Percentiles rank a stretch among this genome's conserved stretches.
phyloP scores from a whole-genome alignment of 1,140 invertebrate genomes.

The Cepaea nemoralis region DNA sequence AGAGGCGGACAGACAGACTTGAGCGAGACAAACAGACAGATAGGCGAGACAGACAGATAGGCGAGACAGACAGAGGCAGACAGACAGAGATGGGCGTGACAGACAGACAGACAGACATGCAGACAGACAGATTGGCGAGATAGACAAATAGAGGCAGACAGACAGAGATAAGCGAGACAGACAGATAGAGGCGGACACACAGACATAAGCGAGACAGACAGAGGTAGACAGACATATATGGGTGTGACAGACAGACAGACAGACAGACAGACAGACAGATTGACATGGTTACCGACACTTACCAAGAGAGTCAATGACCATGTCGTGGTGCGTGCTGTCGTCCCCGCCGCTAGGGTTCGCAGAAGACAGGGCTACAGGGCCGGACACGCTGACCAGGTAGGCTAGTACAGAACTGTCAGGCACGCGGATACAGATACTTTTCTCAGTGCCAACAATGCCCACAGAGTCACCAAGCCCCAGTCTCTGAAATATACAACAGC shows the following conservation, averaged over 20 bases:
- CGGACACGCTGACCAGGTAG: conserved; percentile 55
- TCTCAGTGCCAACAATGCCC: conserved; percentile 53
- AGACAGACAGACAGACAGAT: neutral
- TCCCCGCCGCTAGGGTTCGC: conserved; percentile 60
- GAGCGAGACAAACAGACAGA: too few relatives aligned
- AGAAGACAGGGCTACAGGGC: conserved; percentile 58
- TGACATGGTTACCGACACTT: too few relatives aligned
- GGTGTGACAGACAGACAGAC: neutral
- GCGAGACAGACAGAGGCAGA: neutral
- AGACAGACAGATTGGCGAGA: neutral
- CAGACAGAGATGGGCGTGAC: too few relatives aligned
- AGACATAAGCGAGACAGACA: too few relatives aligned
- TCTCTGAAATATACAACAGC: conserved; percentile 31
- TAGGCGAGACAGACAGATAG: neutral
- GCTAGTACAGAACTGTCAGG: conserved; percentile 59
- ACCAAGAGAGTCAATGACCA: conserved; percentile 57
- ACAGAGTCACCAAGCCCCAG: conserved; percentile 55
- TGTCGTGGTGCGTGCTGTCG: conserved; percentile 60
- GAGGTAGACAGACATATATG: too few relatives aligned
- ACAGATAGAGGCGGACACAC: neutral
- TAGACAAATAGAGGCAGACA: neutral
- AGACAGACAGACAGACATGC: neutral
- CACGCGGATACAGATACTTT: conserved; percentile 59
- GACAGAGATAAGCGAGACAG: neutral
- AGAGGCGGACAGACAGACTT: neutral